phyloP scores from a whole-genome alignment of 2,888 invertebrate genomes.

The Parasteatoda lunata region DNA sequence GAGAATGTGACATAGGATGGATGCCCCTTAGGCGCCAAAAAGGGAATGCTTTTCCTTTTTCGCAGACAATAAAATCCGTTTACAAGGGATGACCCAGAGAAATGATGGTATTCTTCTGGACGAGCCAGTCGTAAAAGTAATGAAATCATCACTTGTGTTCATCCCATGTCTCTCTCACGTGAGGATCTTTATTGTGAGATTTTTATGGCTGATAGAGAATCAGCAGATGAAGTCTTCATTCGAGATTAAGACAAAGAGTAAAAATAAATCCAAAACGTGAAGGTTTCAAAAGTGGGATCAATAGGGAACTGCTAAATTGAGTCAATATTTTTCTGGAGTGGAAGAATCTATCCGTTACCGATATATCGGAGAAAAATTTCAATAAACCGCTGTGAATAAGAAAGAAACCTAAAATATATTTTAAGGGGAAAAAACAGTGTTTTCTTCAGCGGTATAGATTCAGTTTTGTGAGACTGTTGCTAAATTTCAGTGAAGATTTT shows the following conservation, averaged over 20 bases:
- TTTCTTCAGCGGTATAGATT: no score
- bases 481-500: no score
- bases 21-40: neutral
- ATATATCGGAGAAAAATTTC: no score
- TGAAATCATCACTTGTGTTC: conserved; percentile 25
- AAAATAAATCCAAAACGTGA: no score
- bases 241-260: neutral
- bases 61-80: neutral
- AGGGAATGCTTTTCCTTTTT: neutral
- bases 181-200: neutral
- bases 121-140: conserved; percentile 33
- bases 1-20: neutral
- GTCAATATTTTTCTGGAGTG: no score
- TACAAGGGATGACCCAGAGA: neutral
- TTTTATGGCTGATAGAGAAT: neutral
- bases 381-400: no score
- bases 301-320: no score
- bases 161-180: neutral
- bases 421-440: no score
- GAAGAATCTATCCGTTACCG: no score
- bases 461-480: no score
- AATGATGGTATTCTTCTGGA: conserved; percentile 17
- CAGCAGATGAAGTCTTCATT: neutral
- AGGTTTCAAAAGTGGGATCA: no score
- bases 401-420: no score